phyloP scores from a whole-genome alignment of 2,888 invertebrate genomes.

The Tetragnatha montana region DNA sequence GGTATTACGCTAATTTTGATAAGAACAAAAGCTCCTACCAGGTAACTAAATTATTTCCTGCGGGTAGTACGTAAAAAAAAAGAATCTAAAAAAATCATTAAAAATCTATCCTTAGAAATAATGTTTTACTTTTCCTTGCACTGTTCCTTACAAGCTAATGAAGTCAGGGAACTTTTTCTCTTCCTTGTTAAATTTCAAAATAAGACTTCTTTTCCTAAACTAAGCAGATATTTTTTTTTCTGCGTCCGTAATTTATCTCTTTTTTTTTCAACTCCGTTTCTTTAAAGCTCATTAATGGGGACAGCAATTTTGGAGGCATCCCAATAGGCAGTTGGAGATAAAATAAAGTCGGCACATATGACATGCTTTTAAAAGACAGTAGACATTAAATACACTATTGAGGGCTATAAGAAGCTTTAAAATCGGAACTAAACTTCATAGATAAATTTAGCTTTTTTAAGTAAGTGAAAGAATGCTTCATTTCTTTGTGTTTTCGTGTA shows the following conservation, averaged over 20 bases:
- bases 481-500: no score
- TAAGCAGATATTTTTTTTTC: constrained; percentile 6
- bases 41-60: constrained; percentile 12
- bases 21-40: constrained; percentile 14
- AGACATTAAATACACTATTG: no score
- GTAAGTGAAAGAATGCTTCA: no score
- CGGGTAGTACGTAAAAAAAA: background rate
- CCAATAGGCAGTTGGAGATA: background rate
- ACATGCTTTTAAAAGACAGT: no score
- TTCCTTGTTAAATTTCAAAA: constrained; percentile 13
- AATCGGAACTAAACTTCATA: no score
- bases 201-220: constrained; percentile 11
- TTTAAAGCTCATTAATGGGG: constrained; percentile 38
- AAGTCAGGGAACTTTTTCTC: constrained; percentile 4
- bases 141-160: background rate
- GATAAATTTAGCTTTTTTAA: no score
- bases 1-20: constrained; percentile 27
- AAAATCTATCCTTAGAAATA: background rate
- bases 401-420: no score
- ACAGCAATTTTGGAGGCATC: background rate
- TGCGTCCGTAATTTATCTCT: background rate
- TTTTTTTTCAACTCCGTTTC: constrained; percentile 25
- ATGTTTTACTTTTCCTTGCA: background rate
- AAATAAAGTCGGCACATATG: background rate
- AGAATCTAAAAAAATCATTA: background rate